Base-by-base conservation (phyloP, 2,888 invertebrate species). In the Plagodis dolabraria region DNA sequence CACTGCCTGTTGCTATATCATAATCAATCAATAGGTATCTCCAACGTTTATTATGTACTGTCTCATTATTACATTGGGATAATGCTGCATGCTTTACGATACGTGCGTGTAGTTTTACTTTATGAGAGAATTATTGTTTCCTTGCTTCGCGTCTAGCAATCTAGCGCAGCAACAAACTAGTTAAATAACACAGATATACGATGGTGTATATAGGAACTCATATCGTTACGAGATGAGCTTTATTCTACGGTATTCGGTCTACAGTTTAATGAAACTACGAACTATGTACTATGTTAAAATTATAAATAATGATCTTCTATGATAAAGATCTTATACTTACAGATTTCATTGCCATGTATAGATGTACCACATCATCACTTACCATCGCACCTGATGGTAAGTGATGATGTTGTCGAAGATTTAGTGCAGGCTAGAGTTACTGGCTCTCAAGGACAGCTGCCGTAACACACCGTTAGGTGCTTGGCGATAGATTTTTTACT, bases 31-130 rank as follows among this genome's bases (percentile, higher is more conserved):
- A 42, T 6, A n/a, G n/a, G n/a, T 83, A 82, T 80, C 80, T 82
- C 75, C 73, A 69, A 74, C 68, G 75, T 81, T 79, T 81, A n/a
- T 79, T 81, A n/a, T 5, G 7, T 22, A 51, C 60, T 55, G 60
- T 22, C 0, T 51, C 9, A 5, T 5, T 40, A 9, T 5, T 48
- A 42, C 5, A 22, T 47, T 33, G 47, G 34, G 56, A 48, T 56
- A 56, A 81, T 80, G 79, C 69, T 69, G 69, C 71, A 70, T 68
- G 73, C 64, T 88, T 87, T 87, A 87, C 76, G 85, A 82, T 79
- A 75, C 70, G 80, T 80, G 83, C 82, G 84, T 85, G 82, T 76
- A 86, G 76, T 82, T 82, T 83, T 79, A 76, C 76, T 86, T 82
- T 80, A 85, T 76, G 79, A 67, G 64, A 67, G 77, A 77, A 81